Evolutionary conservation across 2,797 vertebrate species (phyloP), one percentile per base, ranked within the genome.

Genomic region (Enteromius trimaculatus): DNA sequence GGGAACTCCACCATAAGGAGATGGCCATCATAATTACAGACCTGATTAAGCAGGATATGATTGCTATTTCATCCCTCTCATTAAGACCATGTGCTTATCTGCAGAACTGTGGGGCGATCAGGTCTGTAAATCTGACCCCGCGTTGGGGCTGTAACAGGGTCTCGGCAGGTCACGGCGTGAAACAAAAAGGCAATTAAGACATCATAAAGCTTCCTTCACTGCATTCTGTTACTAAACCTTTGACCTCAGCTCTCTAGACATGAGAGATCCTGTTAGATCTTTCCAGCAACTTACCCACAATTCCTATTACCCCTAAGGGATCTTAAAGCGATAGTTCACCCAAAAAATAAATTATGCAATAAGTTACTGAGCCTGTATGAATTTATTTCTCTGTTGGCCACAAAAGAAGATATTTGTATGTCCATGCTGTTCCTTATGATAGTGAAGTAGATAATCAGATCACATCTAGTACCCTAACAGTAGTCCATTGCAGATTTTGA

Each of bases 181-280:
- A 81, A 89, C 89, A 89, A 88, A 90, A 81, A 81, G 66, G 79
- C 87, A 86, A 85, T 90, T 88, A 87, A 89, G 80, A 85, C 80
- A 65, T 82, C 74, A 86, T 85, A 88, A 90, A 88, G 74, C 79
- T 71, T 80, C 60, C 77, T 84, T 84, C 69, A 86, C n/a, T 47
- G 76, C 77, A 82, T 84, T 84, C 79, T 69, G 72, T 34, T 55
- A 71, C 11, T 64, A 69, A 82, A 82, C 80, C 80, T 87, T 86
- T 89, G 87, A 90, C 83, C 86, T 79, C 71, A 55, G 66, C 74
- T 53, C 17, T n/a, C n/a, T 39, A 51, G 66, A 66, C 58, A 78
- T 42, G 17, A 47, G 42, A 82, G 42, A 81, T 80, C n/a, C 31
- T 31, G 65, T 69, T 65, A 68, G 66, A 80, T 65, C 53, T 83